Conservation (phyloP, 2,888 invertebrate species). For the Epinotia demarniana region DNA sequence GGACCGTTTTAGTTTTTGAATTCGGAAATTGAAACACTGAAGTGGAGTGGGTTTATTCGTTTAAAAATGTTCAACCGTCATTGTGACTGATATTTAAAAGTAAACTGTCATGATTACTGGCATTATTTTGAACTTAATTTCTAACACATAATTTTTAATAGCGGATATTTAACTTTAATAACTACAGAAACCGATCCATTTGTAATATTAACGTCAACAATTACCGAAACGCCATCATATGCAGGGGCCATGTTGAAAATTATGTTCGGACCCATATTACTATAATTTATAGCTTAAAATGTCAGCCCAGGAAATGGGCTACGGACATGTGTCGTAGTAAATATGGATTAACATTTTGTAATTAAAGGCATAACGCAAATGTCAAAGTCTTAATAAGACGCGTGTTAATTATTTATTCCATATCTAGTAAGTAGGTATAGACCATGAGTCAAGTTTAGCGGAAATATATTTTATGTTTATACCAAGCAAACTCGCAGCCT, state of each 20-base stretch:
- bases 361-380: constrained; percentile 40
- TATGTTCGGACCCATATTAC: constrained; percentile 42
- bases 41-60: constrained; percentile 16
- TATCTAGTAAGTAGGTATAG: background rate
- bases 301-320: constrained; percentile 42
- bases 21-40: constrained; percentile 34
- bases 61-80: background rate
- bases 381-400: constrained; percentile 12
- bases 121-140: background rate
- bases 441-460: background rate
- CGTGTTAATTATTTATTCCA: constrained; percentile 4
- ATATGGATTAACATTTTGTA: constrained; percentile 35
- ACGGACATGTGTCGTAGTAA: constrained; percentile 38
- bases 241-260: constrained; percentile 38
- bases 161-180: constrained; percentile 21
- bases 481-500: too few relatives aligned
- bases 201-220: constrained; percentile 42
- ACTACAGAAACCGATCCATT: constrained; percentile 30
- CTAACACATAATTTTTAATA: constrained; percentile 8
- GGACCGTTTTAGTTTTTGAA: constrained; percentile 46
- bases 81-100: background rate
- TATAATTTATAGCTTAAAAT: constrained; percentile 43
- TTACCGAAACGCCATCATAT: constrained; percentile 43
- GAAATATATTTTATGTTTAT: background rate
- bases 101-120: background rate